Evolutionary conservation across 1,140 invertebrate species (phyloP), one percentile per base, ranked within the genome.

Genomic region (Eciton burchellii): DNA sequence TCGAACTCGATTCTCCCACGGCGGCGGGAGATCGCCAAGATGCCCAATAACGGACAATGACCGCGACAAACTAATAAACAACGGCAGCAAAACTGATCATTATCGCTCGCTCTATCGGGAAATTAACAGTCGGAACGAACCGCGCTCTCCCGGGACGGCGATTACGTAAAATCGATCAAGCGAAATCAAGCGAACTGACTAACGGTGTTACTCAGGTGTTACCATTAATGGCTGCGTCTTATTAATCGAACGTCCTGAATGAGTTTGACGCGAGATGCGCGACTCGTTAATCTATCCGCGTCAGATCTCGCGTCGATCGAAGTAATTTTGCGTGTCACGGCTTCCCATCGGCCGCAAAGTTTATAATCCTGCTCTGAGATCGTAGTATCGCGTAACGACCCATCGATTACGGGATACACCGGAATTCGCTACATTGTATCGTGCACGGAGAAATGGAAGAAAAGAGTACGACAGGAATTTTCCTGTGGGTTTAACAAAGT

Each of bases 1-100:
- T 85, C 87, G 84, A 88, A 83, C 79, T n/a, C n/a, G 86, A 88
- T 65, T 88, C 86, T 88, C 87, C 87, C 87, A 88, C 87, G 87
- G 81, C 52, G 65, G 52, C 47, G 72, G n/a, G n/a, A 65, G 83
- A 88, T 81, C 81, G 35, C 65, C n/a, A n/a, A n/a, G 56, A 84
- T 87, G 59, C 76, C 41, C 79, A 59, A 79, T 87, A 71, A 87
- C 83, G 77, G 85, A 63, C 52, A 81, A 83, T 83, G 87, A 88
- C 86, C 87, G 52, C 87, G 87, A 85, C 72, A 88, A 76, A 87
- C 77, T 74, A 81, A 76, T 76, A 84, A 85, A 88, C 87, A 88
- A 85, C 49, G 72, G 84, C 57, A n/a, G 87, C 68, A 85, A 88
- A 88, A 85, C 70, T 83, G 45, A 76, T 54, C 83, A 65, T 63